Conservation (phyloP, 2,113 vertebrate genomes). For the Ramphastos sulfuratus region DNA sequence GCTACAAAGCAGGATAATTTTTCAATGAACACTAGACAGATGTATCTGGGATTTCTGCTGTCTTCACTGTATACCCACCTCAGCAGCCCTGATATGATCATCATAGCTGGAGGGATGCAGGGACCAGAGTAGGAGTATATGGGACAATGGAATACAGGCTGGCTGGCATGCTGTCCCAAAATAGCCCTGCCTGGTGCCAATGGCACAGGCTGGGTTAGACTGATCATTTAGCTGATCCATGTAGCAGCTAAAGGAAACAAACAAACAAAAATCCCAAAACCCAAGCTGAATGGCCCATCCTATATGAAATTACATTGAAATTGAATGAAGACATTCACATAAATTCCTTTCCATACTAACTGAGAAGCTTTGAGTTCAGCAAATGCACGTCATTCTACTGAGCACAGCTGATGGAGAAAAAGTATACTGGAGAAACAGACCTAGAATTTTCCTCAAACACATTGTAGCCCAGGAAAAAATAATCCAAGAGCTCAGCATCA, state of each 20-base stretch:
- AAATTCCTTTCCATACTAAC: neutral
- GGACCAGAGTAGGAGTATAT: neutral
- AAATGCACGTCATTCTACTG: no score
- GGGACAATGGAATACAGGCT: neutral
- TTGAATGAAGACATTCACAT: neutral
- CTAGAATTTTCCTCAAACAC: neutral
- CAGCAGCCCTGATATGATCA: neutral
- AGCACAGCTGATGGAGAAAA: neutral
- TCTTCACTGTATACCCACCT: no score
- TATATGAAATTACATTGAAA: neutral
- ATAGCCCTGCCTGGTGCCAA: accelerated
- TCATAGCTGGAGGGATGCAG: neutral
- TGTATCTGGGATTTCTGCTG: neutral
- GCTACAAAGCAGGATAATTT: neutral
- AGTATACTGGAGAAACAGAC: neutral
- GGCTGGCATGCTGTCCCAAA: neutral
- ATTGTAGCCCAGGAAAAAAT: neutral
- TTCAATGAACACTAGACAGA: neutral
- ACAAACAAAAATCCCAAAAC: no score
- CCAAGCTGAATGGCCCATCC: neutral
- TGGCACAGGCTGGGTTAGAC: neutral
- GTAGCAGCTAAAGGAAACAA: neutral
- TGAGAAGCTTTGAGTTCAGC: neutral
- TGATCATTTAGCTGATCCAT: neutral
- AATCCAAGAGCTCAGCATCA: neutral